Conservation (phyloP, 2,797 vertebrate species). For the Acipenser oxyrinchus region DNA sequence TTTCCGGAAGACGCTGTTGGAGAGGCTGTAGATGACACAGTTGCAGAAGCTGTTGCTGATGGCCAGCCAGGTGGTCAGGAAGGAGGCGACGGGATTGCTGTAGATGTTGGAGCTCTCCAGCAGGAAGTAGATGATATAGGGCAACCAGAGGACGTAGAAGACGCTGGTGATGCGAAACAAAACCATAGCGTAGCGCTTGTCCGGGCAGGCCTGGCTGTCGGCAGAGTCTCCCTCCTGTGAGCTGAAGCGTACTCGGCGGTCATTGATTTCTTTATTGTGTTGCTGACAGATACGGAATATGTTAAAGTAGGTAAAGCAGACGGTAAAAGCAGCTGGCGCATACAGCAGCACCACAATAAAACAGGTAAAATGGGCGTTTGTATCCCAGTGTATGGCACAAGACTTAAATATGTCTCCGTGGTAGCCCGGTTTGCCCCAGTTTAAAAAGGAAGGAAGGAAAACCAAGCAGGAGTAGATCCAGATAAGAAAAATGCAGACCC, state of each 20-base stretch:
- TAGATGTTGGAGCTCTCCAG: constrained; percentile 86
- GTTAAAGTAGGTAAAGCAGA: constrained; percentile 95
- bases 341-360: constrained; percentile 90
- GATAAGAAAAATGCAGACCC: constrained; percentile 80
- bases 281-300: constrained; percentile 97
- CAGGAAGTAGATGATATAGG: constrained; percentile 95
- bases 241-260: constrained; percentile 83
- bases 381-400: constrained; percentile 82
- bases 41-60: constrained; percentile 99
- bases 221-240: constrained; percentile 64
- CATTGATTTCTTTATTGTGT: constrained; percentile 90
- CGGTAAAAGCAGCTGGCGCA: constrained; percentile 80
- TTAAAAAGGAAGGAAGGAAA: constrained; percentile 86
- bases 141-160: constrained; percentile 95
- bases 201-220: constrained; percentile 71
- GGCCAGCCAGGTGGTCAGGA: constrained; percentile 95
- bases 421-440: constrained; percentile 97
- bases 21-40: constrained; percentile 97
- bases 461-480: constrained; percentile 90
- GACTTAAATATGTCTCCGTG: constrained; percentile 90
- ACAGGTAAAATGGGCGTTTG: constrained; percentile 78
- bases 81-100: constrained; percentile 74
- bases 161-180: constrained; percentile 95
- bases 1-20: constrained; percentile 93
- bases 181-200: constrained; percentile 91